Evolutionary conservation across 2,888 invertebrate species (phyloP).

Genomic region (Frankliniella intonsa): DNA sequence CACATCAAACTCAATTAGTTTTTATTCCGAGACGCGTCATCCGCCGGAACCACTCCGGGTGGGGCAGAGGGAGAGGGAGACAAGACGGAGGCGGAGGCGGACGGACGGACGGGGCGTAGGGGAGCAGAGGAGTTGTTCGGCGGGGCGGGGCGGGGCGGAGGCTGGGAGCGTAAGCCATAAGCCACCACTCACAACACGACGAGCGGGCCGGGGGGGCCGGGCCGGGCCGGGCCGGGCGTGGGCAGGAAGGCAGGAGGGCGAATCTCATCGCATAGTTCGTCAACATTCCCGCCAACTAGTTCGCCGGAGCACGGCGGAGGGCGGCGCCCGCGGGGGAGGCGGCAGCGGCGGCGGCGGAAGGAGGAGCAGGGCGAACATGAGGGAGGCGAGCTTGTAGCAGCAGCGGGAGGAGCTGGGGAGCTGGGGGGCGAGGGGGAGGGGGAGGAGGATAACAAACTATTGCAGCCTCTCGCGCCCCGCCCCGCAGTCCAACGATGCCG

Average conservation of each 20-base stretch:
- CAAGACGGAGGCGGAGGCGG: too few relatives aligned
- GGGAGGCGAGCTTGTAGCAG: background rate
- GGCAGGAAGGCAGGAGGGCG: background rate
- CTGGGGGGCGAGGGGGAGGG: too few relatives aligned
- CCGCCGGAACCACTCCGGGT: background rate
- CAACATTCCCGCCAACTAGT: background rate
- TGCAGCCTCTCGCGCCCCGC: too few relatives aligned
- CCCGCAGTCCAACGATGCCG: too few relatives aligned
- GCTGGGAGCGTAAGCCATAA: background rate
- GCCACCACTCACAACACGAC: too few relatives aligned
- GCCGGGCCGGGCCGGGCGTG: background rate
- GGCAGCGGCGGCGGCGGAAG: background rate
- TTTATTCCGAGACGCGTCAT: background rate
- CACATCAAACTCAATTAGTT: slow-evolving; percentile 25
- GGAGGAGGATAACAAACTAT: too few relatives aligned
- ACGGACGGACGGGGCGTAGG: background rate
- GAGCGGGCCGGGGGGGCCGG: background rate
- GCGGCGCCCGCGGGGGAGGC: background rate
- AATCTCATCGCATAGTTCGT: background rate
- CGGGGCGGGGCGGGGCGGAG: background rate
- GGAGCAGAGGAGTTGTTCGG: background rate
- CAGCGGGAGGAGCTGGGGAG: background rate
- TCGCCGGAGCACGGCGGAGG: background rate
- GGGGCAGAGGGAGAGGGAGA: background rate
- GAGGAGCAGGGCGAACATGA: background rate